Evolutionary conservation across 2,888 invertebrate species (phyloP).

Genomic region (Rotaria socialis): DNA sequence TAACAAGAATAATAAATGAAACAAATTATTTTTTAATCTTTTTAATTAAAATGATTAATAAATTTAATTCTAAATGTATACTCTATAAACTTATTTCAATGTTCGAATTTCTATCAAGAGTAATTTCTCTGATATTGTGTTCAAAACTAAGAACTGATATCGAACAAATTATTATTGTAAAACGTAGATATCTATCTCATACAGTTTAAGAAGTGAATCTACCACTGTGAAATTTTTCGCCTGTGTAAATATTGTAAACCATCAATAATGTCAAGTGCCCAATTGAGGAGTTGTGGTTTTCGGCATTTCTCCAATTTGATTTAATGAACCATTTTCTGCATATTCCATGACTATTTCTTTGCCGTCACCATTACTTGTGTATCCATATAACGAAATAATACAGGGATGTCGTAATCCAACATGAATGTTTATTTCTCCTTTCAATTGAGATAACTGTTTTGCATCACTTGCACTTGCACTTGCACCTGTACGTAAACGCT

Average conservation of each 20-base stretch:
- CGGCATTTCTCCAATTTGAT: too few relatives aligned
- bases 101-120: too few relatives aligned
- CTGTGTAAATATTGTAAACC: conserved; percentile 37
- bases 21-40: too few relatives aligned
- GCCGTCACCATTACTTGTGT: conserved; percentile 1
- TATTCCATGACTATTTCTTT: conserved; percentile 32
- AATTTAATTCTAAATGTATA: too few relatives aligned
- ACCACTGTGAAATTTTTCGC: conserved; percentile 18
- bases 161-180: too few relatives aligned
- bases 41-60: too few relatives aligned
- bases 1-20: too few relatives aligned
- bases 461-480: background rate
- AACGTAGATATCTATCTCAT: too few relatives aligned
- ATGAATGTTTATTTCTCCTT: conserved; percentile 29
- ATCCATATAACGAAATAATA: conserved; percentile 2
- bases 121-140: too few relatives aligned
- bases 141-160: too few relatives aligned
- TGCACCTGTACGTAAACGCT: conserved; percentile 31
- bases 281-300: background rate
- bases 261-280: conserved; percentile 2
- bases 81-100: too few relatives aligned
- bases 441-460: background rate
- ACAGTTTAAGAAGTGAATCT: background rate
- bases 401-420: conserved; percentile 28
- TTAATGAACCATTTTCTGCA: conserved; percentile 13